Evolutionary conservation across 2,113 vertebrate species (phyloP), one percentile per base, ranked within the genome.

Genomic region (Amia ocellicauda): DNA sequence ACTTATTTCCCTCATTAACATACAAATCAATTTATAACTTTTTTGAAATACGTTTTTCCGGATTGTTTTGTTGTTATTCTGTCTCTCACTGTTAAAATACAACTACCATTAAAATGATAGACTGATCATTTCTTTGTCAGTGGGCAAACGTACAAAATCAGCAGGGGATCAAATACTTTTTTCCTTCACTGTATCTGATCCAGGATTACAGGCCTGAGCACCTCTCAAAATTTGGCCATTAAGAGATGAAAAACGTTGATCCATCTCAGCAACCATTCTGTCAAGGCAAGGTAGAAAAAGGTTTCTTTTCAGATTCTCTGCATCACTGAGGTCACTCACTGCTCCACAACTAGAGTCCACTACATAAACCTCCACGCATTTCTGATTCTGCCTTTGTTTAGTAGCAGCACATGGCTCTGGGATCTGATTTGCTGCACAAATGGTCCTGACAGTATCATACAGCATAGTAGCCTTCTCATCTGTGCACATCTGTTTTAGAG

Each of bases 301-400:
- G 41, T 60, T 60, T 45, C 19, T 60, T 47, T 60, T 60, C 58
- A 19, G 58, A 17, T 60, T 24, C 58, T 49, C 24, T 45, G 17
- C 24, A 27, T 60, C 42, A 47, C 24, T 47, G 58, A 60, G 58
- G 58, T 60, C 26, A 60, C 43, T 60, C 43, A 49, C 24, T 28
- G 24, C 59, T 49, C 10, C 43, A 49, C 59, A 60, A 60, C 59
- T 60, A 49, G 59, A n/a, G n/a, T n/a, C n/a, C n/a, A n/a, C n/a
- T n/a, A n/a, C n/a, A n/a, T n/a, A n/a, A n/a, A n/a, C n/a, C n/a
- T n/a, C n/a, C n/a, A n/a, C n/a, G n/a, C 59, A 10, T 60, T 60
- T 60, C 43, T 60, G 16, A 41, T 49, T 60, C 41, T 60, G 16
- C 40, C 23, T 47, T 27, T 60, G 40, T 60, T 10, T 60, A 16